Percentiles rank a stretch among this genome's conserved stretches.
Conservation (phyloP, 2,113 vertebrate species). For the Xenopus laevis region DNA sequence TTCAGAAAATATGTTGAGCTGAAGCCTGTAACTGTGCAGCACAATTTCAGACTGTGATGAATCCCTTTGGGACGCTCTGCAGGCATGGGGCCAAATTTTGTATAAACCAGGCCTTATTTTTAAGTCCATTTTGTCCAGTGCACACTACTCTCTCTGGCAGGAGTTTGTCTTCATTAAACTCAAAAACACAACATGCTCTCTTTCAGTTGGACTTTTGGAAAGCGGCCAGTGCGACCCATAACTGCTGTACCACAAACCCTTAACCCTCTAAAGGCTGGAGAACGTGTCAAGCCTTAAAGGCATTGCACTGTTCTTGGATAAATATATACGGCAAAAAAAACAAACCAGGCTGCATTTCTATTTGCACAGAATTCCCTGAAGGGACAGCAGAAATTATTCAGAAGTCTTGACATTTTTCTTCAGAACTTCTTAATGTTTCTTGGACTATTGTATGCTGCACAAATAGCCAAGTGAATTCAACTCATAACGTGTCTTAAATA, state of each 20-base stretch:
- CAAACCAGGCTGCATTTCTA: constrained; percentile 10
- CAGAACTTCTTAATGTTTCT: background rate
- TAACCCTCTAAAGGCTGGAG: constrained; percentile 45
- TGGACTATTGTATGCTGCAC: no score
- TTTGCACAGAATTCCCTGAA: constrained; percentile 35
- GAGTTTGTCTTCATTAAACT: constrained; percentile 63
- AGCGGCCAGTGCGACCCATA: constrained; percentile 54
- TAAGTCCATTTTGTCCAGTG: constrained; percentile 55
- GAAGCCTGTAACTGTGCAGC: constrained; percentile 14
- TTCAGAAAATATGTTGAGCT: constrained; percentile 14
- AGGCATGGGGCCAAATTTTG: constrained; percentile 57
- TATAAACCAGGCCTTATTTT: constrained; percentile 62
- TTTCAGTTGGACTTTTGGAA: constrained; percentile 58
- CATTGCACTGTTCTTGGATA: constrained; percentile 56
- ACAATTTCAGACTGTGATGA: constrained; percentile 53
- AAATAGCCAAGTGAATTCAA: no score
- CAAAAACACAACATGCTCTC: constrained; percentile 58
- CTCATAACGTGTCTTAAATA: no score
- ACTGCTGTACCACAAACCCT: constrained; percentile 63
- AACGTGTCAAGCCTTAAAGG: constrained; percentile 55
- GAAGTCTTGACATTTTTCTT: background rate
- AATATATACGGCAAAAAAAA: constrained; percentile 46
- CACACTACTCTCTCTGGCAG: constrained; percentile 54
- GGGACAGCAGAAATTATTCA: background rate
- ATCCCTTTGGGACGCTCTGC: constrained; percentile 47